Percentiles rank a stretch among this genome's conserved stretches.
phyloP scores from a whole-genome alignment of 2,888 invertebrate genomes.

The Gymnosoma rotundatum region DNA sequence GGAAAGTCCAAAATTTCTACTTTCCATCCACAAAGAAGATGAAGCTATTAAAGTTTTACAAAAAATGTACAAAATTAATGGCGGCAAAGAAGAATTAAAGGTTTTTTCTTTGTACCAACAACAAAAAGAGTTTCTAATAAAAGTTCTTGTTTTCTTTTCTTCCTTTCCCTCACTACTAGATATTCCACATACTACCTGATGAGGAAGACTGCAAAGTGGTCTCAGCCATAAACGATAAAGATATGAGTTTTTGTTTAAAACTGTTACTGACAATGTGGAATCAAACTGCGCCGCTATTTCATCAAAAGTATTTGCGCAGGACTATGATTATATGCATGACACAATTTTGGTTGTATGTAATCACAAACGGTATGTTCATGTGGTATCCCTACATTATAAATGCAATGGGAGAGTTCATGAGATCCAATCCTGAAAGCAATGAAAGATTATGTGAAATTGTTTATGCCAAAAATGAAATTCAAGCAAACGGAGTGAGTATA shows the following conservation, averaged over 20 bases:
- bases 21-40: constrained; percentile 74
- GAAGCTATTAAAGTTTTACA: constrained; percentile 76
- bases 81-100: constrained; percentile 72
- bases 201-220: constrained; percentile 67
- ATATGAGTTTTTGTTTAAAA: constrained; percentile 69
- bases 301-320: constrained; percentile 74
- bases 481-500: constrained; percentile 39
- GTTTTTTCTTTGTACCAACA: constrained; percentile 37
- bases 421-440: constrained; percentile 72
- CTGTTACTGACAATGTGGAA: constrained; percentile 77
- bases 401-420: constrained; percentile 76
- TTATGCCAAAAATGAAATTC: constrained; percentile 71
- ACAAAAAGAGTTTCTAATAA: neutral
- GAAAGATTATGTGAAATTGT: constrained; percentile 76
- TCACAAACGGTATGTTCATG: constrained; percentile 78
- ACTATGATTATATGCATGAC: constrained; percentile 77
- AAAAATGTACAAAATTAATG: constrained; percentile 75
- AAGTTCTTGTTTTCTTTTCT: neutral
- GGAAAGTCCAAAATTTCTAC: constrained; percentile 80
- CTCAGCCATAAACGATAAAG: constrained; percentile 46
- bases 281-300: constrained; percentile 79
- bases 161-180: constrained; percentile 50
- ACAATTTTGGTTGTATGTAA: constrained; percentile 78
- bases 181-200: constrained; percentile 72
- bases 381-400: constrained; percentile 81